A percentile compares a stretch with the other conserved stretches of the same genome.
Conservation (phyloP, 2,888 invertebrate species). For the Villa cingulata region DNA sequence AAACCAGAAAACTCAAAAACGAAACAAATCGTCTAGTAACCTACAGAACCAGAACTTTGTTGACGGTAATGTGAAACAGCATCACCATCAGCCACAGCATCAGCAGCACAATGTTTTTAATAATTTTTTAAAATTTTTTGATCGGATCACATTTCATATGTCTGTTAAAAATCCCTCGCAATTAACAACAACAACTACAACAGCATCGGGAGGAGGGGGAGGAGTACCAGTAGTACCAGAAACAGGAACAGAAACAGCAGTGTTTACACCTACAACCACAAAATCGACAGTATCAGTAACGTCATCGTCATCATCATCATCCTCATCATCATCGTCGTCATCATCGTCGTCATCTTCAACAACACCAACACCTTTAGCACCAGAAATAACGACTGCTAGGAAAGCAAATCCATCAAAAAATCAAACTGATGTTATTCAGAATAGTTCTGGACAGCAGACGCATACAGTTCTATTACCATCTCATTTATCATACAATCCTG, state of each 20-base stretch:
- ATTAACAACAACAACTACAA: background rate
- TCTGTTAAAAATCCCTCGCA: too few species aligned
- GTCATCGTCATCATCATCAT: background rate
- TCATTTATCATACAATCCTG: background rate
- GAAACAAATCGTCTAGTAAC: too few species aligned
- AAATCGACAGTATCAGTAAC: too few species aligned
- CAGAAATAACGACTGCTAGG: background rate
- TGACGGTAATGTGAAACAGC: too few species aligned
- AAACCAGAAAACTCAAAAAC: too few species aligned
- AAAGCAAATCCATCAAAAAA: background rate
- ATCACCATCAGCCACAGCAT: conserved; percentile 1
- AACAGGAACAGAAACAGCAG: too few species aligned
- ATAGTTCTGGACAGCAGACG: too few species aligned
- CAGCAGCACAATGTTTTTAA: background rate
- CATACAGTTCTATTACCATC: background rate
- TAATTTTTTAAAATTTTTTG: background rate
- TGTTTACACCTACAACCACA: too few species aligned
- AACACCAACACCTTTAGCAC: background rate
- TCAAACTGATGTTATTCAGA: background rate
- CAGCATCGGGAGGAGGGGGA: background rate
- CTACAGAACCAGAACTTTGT: too few species aligned
- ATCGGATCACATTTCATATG: background rate
- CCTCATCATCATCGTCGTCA: background rate
- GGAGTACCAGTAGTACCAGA: too few species aligned
- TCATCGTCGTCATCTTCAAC: background rate